Percentiles rank a stretch among this genome's conserved stretches.
Conservation (phyloP, 1,140 invertebrate genomes). For the Melanaphis sacchari region DNA sequence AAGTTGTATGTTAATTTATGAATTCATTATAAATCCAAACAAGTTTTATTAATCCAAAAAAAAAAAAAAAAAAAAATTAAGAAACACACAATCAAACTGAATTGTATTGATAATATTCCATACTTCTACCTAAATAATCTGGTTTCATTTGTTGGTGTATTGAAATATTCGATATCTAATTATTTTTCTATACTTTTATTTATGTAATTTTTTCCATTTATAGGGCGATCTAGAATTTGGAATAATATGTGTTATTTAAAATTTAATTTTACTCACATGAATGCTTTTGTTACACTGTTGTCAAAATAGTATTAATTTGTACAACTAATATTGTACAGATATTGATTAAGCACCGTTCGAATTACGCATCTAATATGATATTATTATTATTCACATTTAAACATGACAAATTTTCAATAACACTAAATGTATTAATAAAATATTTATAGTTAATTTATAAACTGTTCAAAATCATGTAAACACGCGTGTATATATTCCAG, state of each 20-base stretch:
- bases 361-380: background rate
- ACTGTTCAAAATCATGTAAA: background rate
- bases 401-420: background rate
- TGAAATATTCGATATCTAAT: background rate
- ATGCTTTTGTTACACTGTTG: background rate
- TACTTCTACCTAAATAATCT: background rate
- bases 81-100: background rate
- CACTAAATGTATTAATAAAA: background rate
- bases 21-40: background rate
- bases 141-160: background rate
- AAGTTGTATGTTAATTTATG: background rate
- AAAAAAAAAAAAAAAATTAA: background rate
- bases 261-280: constrained; percentile 16
- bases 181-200: background rate
- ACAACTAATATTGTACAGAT: background rate
- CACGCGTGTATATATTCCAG: background rate
- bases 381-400: background rate
- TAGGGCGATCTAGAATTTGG: background rate
- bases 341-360: background rate
- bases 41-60: background rate
- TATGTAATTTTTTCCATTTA: background rate
- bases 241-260: background rate
- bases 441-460: constrained; percentile 9
- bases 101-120: background rate
- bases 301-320: background rate